These are phyloP conservation scores for Drosophila tani DNA, from an alignment of 1,140 invertebrate species.

Conservation along the genomic window DNA sequence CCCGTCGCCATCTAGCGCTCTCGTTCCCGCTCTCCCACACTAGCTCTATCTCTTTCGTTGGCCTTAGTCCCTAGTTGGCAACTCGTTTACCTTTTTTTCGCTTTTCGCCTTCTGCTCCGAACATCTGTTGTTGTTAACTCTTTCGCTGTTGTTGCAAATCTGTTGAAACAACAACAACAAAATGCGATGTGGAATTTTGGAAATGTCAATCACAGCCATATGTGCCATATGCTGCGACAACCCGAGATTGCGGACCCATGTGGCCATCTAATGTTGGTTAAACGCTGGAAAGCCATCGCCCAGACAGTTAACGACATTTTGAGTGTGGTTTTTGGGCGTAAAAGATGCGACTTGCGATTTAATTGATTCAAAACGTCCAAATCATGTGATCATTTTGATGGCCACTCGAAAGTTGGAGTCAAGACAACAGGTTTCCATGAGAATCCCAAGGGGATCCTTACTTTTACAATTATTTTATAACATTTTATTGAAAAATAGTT, in stretches of 20 bases:
- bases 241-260: conserved; percentile 47
- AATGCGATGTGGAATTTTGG: conserved; percentile 56
- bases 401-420: conserved; percentile 20
- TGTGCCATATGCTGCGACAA: conserved; percentile 71
- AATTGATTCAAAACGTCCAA: conserved; percentile 30
- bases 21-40: conserved; percentile 33
- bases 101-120: conserved; percentile 53
- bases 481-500: background rate
- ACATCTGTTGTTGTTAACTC: conserved; percentile 72
- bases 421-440: background rate
- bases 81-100: conserved; percentile 75
- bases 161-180: conserved; percentile 48
- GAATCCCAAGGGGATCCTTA: conserved; percentile 27
- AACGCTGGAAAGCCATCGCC: conserved; percentile 20
- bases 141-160: conserved; percentile 64
- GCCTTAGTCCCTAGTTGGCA: conserved; percentile 64
- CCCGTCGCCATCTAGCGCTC: conserved; percentile 4
- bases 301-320: conserved; percentile 19
- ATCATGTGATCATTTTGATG: conserved; percentile 16
- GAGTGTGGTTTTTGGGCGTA: conserved; percentile 24
- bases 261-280: conserved; percentile 41
- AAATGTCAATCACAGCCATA: conserved; percentile 55
- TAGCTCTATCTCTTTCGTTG: conserved; percentile 23
- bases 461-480: background rate
- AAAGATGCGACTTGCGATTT: conserved; percentile 23